Percentiles rank a stretch among this genome's conserved stretches.
Conservation (phyloP, 35 echinoderm and acorn worm genomes). For the Amphiura filiformis region DNA sequence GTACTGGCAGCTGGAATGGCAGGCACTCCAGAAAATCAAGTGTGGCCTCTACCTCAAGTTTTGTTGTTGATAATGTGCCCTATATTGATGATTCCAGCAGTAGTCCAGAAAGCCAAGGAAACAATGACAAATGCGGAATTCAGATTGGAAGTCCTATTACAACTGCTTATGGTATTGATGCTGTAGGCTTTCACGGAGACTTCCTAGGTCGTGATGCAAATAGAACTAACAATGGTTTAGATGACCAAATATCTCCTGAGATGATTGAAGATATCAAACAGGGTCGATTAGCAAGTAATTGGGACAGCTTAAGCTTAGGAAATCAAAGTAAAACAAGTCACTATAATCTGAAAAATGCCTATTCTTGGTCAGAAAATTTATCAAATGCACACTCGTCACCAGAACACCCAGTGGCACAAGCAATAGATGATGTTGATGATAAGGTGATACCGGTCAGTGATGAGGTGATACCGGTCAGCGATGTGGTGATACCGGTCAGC, state of each 20-base stretch:
- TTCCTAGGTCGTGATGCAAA: not conserved
- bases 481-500: no score
- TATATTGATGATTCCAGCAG: slow-evolving; percentile 46
- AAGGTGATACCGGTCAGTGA: no score
- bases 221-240: not conserved
- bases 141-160: not conserved
- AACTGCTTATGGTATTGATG: not conserved
- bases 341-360: slow-evolving; percentile 25
- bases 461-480: no score
- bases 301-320: slow-evolving; percentile 21
- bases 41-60: slow-evolving; percentile 1
- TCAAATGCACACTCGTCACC: not conserved
- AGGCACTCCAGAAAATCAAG: not conserved
- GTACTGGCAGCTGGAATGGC: not conserved
- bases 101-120: slow-evolving; percentile 32
- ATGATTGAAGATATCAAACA: slow-evolving; percentile 31
- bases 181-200: not conserved
- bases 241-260: not conserved
- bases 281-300: slow-evolving; percentile 24
- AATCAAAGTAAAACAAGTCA: slow-evolving; percentile 25
- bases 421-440: no score
- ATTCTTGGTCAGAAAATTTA: not conserved
- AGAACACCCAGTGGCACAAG: not conserved
- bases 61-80: slow-evolving; percentile 44
- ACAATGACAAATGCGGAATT: not conserved